phyloP scores from a whole-genome alignment of 2,797 vertebrate genomes.

The Microchirus variegatus region DNA sequence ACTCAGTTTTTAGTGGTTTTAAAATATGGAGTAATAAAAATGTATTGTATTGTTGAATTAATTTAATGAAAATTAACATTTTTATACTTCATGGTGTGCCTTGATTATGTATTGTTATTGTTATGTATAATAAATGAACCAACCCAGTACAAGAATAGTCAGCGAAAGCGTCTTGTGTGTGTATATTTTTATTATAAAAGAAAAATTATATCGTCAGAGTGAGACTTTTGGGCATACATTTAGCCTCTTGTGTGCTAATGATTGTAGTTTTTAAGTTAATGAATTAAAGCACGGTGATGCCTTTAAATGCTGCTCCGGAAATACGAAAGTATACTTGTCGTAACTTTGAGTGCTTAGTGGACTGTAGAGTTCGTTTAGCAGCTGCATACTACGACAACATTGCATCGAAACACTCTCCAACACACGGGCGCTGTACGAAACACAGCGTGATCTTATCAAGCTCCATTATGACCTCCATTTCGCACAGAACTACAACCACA shows the following conservation, averaged over 20 bases:
- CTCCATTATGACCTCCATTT: neutral
- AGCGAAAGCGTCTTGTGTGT: too few relatives aligned
- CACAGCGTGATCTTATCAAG: too few relatives aligned
- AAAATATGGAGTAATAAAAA: neutral
- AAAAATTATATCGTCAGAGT: too few relatives aligned
- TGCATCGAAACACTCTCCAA: too few relatives aligned
- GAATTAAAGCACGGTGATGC: neutral
- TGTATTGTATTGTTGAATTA: too few relatives aligned
- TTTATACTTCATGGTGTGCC: neutral
- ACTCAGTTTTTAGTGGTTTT: neutral
- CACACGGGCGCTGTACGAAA: too few relatives aligned
- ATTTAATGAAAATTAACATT: too few relatives aligned
- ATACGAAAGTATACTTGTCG: neutral
- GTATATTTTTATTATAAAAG: too few relatives aligned
- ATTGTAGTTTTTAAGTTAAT: neutral
- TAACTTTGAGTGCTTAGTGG: neutral
- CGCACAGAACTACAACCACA: neutral
- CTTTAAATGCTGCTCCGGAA: neutral
- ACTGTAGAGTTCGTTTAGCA: neutral
- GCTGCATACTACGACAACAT: neutral
- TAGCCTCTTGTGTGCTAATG: neutral
- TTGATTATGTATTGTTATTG: too few relatives aligned
- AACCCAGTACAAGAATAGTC: too few relatives aligned
- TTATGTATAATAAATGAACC: too few relatives aligned
- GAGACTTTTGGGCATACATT: too few relatives aligned